A percentile compares a stretch with the other conserved stretches of the same genome.
Evolutionary conservation across 2,888 invertebrate species (phyloP).

Genomic region (Lasius fuliginosus): DNA sequence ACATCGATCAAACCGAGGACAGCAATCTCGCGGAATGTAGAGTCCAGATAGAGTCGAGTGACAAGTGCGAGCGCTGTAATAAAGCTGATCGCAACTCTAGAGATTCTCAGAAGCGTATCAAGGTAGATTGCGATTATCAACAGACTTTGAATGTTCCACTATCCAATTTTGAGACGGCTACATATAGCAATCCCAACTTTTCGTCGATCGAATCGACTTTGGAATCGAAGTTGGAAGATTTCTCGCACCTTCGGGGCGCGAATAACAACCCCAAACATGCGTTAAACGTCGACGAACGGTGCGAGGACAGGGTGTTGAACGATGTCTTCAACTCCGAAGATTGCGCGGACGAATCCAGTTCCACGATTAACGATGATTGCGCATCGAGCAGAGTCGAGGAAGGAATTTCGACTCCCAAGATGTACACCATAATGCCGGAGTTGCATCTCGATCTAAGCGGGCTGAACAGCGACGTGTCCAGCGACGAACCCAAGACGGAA

Average conservation of each 20-base stretch:
- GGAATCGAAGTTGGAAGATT: background rate
- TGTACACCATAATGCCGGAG: conserved; percentile 79
- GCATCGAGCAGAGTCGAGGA: conserved; percentile 15
- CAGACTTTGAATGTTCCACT: background rate
- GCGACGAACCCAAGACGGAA: conserved; percentile 78
- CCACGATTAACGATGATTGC: conserved; percentile 41
- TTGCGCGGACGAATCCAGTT: conserved; percentile 48
- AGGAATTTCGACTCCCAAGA: conserved; percentile 62
- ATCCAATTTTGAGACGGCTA: background rate
- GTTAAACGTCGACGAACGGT: background rate
- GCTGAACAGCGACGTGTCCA: conserved; percentile 80
- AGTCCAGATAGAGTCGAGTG: background rate
- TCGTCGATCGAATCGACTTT: background rate
- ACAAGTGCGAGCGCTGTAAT: background rate
- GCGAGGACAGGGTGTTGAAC: conserved; percentile 48
- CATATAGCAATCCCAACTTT: background rate
- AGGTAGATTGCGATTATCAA: background rate
- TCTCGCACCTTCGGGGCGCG: background rate
- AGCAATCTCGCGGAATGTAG: background rate
- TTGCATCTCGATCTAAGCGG: conserved; percentile 85
- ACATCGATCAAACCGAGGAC: conserved; percentile 78
- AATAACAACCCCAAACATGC: background rate
- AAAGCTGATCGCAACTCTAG: conserved; percentile 7
- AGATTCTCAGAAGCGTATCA: background rate
- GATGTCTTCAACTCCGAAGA: conserved; percentile 26